These are phyloP conservation scores for Halictus ligatus DNA, from an alignment of 2,888 invertebrate species.

Conservation along the genomic window DNA sequence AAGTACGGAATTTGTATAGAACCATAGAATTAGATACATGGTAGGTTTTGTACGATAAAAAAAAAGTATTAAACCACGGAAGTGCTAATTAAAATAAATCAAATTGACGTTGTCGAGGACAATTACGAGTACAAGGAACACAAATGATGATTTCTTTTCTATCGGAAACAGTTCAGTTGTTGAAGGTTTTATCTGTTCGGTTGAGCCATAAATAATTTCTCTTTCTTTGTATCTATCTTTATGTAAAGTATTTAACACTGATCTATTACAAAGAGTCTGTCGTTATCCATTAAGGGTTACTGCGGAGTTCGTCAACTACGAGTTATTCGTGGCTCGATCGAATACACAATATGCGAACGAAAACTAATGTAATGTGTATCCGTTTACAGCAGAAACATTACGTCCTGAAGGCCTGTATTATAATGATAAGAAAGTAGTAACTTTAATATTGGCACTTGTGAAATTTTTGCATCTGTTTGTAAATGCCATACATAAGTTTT, in stretches of 20 bases:
- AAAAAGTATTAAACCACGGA: slow-evolving; percentile 47
- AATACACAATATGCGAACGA: slow-evolving; percentile 13
- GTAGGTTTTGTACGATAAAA: slow-evolving; percentile 73
- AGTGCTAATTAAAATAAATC: slow-evolving; percentile 56
- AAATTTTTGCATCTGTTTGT: slow-evolving; percentile 52
- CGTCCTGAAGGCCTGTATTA: slow-evolving; percentile 65
- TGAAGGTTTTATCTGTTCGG: slow-evolving; percentile 27
- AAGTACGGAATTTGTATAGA: slow-evolving; percentile 63
- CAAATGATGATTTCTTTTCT: slow-evolving; percentile 47
- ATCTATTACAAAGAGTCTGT: not conserved
- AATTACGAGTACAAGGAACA: slow-evolving; percentile 76
- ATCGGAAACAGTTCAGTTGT: slow-evolving; percentile 28
- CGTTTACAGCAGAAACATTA: slow-evolving; percentile 61
- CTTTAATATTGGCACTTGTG: slow-evolving; percentile 48
- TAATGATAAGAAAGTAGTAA: slow-evolving; percentile 65
- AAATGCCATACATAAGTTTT: slow-evolving; percentile 43
- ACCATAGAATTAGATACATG: slow-evolving; percentile 45
- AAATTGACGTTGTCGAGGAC: slow-evolving; percentile 61
- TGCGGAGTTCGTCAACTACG: not conserved
- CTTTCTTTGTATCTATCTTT: not conserved
- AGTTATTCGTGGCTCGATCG: slow-evolving; percentile 10
- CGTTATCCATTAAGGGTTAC: not conserved
- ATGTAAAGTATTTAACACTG: not conserved
- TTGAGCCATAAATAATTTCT: slow-evolving; percentile 13
- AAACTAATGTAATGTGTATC: slow-evolving; percentile 29